A percentile compares a stretch with the other conserved stretches of the same genome.
These are phyloP conservation scores for Bos taurus DNA, from an alignment of 2,113 vertebrate genomes.

Conservation along the genomic window ARS-UCD2.0 NC_037332.1:35642501-35643000, in stretches of 20 bases:
- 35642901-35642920: neutral
- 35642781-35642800: neutral
- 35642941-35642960: neutral
- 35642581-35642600: neutral
- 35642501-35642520: neutral
- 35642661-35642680: neutral
- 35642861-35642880: neutral
- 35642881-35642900: neutral
- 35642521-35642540: neutral
- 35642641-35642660: neutral
- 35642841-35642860: neutral
- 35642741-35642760: neutral
- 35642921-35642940: neutral
- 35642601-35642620: neutral
- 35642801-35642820: neutral
- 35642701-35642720: neutral
- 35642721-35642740: neutral
- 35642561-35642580: neutral
- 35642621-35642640: neutral
- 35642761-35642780: neutral
- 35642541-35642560: neutral
- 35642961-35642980: neutral
- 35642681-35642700: neutral
- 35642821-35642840: neutral
- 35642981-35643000: neutral